Evolutionary conservation across 2,113 vertebrate genomes (phyloP).

Genomic region (Stegostoma tigrinum): DNA sequence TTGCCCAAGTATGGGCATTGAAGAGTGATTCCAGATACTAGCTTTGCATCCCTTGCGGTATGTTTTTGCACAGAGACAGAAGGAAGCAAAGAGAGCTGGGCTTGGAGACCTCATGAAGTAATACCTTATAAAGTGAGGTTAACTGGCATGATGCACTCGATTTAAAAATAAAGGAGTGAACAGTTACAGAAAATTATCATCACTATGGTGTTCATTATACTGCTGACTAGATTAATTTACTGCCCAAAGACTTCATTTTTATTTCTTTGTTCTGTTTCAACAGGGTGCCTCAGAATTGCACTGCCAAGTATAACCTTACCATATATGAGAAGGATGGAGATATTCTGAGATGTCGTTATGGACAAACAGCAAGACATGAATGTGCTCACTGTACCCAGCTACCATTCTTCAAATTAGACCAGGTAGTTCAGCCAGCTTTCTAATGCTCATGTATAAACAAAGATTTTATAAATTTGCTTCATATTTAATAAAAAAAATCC

Average conservation of each 20-base stretch:
- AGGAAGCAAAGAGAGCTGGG: background rate
- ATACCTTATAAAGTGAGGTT: constrained; percentile 2
- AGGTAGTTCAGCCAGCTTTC: constrained; percentile 10
- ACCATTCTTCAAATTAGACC: background rate
- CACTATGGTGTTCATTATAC: background rate
- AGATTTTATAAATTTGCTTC: background rate
- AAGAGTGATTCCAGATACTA: background rate
- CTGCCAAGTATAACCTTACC: constrained; percentile 1
- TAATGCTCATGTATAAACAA: background rate
- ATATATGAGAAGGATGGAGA: constrained; percentile 24
- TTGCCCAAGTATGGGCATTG: background rate
- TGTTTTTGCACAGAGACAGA: background rate
- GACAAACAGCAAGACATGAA: background rate
- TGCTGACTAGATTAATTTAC: background rate
- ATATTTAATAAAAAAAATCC: background rate
- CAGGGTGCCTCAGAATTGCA: constrained; percentile 36
- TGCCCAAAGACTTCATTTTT: background rate
- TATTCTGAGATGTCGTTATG: constrained; percentile 23
- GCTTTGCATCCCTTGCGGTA: background rate
- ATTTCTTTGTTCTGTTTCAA: background rate
- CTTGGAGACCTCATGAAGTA: background rate
- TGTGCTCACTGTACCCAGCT: constrained; percentile 15
- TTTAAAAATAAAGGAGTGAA: background rate
- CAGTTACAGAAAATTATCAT: background rate
- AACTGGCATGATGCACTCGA: background rate